Evolutionary conservation across 1,140 invertebrate genomes (phyloP), one percentile per base, ranked within the genome.

Genomic region (Helicorthomorpha holstii): DNA sequence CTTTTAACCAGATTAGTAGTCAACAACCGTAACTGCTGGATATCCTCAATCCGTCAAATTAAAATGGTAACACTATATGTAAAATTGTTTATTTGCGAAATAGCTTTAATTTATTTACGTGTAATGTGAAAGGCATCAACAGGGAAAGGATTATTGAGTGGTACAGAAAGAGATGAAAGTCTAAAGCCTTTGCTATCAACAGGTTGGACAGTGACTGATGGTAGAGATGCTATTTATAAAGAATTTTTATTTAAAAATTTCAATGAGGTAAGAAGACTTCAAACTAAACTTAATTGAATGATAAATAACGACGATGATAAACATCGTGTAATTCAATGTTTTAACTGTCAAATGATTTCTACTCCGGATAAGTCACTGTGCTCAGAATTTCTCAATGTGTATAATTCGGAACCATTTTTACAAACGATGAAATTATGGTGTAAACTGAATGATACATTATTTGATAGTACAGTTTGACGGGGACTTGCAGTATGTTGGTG

Each of bases 221-320:
- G 27, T 4, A 21, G 69, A 59, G 93, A 98, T 80, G 92, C 92
- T 16, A 88, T 97, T 60, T 83, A 89, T 59, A 96, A 95, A 63
- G 85, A 94, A 68, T 96, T 83, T 65, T 46, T 81, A 7, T 94
- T 97, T 58, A 88, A 85, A 64, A 78, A 96, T 64, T 98, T 98
- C 59, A 96, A 92, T 72, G 71, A 93, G 74, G 83, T 84, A 63
- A 44, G 42, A 46, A 2, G 23, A 7, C 7, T 34, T 34, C 16
- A 7, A 7, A 34, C 29, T 7, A 7, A 7, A 34, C 7, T 7
- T 16, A 7, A 16, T 22, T 19, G 22, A 55, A 7, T 27, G 21
- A 14, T n/a, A 3, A 24, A 41, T 21, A 4, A 38, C 3, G 34
- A 34, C 19, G 4, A 21, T 50, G 23, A 4, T 16, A 29, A n/a